A percentile compares a stretch with the other conserved stretches of the same genome.
These are phyloP conservation scores for Epinephelus coioides DNA, from an alignment of 2,797 vertebrate genomes.

Conservation along the genomic window DNA sequence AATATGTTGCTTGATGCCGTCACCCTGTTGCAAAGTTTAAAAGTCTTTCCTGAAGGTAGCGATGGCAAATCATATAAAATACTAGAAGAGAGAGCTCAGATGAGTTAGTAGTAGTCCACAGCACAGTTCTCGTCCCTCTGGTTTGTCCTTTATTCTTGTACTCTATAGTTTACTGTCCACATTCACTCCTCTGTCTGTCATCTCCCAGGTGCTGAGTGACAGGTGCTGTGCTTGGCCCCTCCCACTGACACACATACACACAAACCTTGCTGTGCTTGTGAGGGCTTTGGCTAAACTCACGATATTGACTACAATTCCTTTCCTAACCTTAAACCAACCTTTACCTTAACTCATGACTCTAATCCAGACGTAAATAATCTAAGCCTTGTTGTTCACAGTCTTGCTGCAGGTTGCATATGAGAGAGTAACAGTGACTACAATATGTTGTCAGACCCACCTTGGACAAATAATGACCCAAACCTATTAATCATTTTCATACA, in stretches of 20 bases:
- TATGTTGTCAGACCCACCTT: neutral
- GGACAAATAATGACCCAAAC: neutral
- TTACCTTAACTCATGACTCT: neutral
- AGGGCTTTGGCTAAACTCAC: slow-evolving; percentile 9
- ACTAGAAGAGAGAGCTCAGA: neutral
- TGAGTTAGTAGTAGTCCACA: neutral
- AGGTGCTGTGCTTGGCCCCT: slow-evolving; percentile 50
- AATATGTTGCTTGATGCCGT: neutral
- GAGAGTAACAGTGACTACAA: neutral
- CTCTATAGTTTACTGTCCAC: slow-evolving; percentile 13
- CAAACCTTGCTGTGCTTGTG: slow-evolving; percentile 5
- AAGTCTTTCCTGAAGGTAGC: neutral
- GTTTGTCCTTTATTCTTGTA: neutral
- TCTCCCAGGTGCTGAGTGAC: slow-evolving; percentile 45
- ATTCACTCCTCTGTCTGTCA: slow-evolving; percentile 10
- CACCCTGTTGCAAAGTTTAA: neutral
- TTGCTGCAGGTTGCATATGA: neutral
- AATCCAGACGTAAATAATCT: neutral
- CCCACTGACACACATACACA: slow-evolving; percentile 52
- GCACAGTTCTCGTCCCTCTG: neutral
- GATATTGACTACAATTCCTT: neutral
- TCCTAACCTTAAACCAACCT: neutral
- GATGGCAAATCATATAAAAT: neutral
- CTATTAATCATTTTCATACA: neutral
- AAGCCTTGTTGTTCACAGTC: neutral